Evolutionary conservation across 2,113 vertebrate genomes (phyloP).

Genomic region (Felis catus): DNA sequence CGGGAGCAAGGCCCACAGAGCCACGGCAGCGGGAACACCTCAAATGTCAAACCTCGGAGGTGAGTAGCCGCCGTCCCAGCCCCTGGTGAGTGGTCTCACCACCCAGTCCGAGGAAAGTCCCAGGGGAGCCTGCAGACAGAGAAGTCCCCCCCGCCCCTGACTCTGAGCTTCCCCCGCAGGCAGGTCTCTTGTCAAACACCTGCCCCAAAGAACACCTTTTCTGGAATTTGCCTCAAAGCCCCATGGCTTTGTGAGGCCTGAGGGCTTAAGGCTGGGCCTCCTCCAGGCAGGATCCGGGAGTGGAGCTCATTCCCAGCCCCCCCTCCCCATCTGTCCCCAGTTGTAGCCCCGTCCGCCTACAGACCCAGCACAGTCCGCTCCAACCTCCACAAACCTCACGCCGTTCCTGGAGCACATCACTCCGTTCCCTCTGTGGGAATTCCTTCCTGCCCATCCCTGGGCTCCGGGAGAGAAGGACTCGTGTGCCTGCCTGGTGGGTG

Average conservation of each 20-base stretch:
- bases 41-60: background rate
- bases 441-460: background rate
- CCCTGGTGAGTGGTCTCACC: background rate
- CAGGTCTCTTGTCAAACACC: background rate
- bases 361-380: background rate
- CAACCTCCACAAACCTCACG: background rate
- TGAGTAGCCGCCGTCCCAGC: background rate
- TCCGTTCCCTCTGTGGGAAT: background rate
- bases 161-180: background rate
- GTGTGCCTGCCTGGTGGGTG: background rate
- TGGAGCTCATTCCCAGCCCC: fast-evolving
- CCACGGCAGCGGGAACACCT: fast-evolving
- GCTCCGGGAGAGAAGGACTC: background rate
- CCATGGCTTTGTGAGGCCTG: too few relatives aligned
- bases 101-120: background rate
- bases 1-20: background rate
- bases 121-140: fast-evolving
- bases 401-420: background rate
- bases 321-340: background rate
- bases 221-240: background rate
- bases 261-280: background rate
- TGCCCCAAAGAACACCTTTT: background rate
- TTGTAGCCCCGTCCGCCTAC: background rate
- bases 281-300: background rate
- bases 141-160: background rate